Percentiles rank a stretch among this genome's conserved stretches.
phyloP scores from a whole-genome alignment of 2,797 vertebrate species.

The Botia kubotai region DNA sequence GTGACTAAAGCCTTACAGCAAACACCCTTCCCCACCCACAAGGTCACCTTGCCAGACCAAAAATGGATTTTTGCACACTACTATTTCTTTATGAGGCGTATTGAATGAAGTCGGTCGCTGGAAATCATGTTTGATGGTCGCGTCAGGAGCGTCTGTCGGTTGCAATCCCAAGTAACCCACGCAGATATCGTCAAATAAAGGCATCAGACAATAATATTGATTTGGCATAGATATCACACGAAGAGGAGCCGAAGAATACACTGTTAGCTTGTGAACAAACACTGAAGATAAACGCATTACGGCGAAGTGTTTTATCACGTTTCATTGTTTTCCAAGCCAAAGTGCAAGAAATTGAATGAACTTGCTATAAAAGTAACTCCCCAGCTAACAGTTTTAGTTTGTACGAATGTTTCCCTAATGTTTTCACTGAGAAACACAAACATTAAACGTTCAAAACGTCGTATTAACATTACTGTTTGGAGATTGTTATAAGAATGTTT shows the following conservation, averaged over 20 bases:
- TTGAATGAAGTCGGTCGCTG: slow-evolving; percentile 57
- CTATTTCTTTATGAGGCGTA: slow-evolving; percentile 56
- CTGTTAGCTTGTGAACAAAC: slow-evolving; percentile 12
- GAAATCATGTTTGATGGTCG: slow-evolving; percentile 57
- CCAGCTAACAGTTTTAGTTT: no score
- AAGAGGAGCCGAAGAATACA: slow-evolving; percentile 27
- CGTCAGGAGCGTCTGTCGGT: slow-evolving; percentile 47
- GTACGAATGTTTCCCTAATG: no score
- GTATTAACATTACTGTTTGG: no score
- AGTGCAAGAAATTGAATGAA: slow-evolving; percentile 39
- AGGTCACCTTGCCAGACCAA: slow-evolving; percentile 67
- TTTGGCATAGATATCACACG: slow-evolving; percentile 17
- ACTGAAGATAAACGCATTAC: slow-evolving; percentile 41
- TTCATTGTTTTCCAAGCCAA: slow-evolving; percentile 35
- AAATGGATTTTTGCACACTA: slow-evolving; percentile 59
- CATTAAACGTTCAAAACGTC: no score
- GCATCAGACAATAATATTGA: slow-evolving; percentile 47
- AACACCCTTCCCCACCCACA: slow-evolving; percentile 58
- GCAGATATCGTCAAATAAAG: slow-evolving; percentile 53
- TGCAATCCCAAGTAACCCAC: slow-evolving; percentile 30
- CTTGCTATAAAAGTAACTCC: background rate
- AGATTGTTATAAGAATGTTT: no score
- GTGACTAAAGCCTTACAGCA: slow-evolving; percentile 61
- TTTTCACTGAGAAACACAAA: no score
- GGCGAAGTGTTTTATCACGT: slow-evolving; percentile 41